These are phyloP conservation scores for Mamestra configurata DNA, from an alignment of 1,140 invertebrate genomes.

Conservation along the genomic window DNA sequence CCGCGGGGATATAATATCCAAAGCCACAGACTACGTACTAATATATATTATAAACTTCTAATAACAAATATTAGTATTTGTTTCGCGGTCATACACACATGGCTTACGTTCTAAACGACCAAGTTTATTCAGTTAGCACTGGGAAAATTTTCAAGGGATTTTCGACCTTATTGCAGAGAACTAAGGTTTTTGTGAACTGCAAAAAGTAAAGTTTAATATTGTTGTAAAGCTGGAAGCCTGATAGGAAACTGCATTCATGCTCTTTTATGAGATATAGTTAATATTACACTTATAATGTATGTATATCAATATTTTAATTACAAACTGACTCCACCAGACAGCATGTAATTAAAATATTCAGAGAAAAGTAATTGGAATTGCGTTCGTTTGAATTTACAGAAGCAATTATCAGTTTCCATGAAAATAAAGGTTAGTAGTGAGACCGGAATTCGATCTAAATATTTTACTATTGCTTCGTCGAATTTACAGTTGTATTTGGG, in stretches of 20 bases:
- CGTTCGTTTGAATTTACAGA: not conserved
- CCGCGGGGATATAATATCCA: too few relatives aligned
- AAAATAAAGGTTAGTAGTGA: not conserved
- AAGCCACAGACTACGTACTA: slow-evolving; percentile 6
- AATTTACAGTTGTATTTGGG: too few relatives aligned
- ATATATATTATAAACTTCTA: slow-evolving; percentile 27
- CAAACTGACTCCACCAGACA: not conserved
- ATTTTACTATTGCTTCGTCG: not conserved
- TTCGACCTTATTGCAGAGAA: not conserved
- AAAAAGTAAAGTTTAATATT: slow-evolving; percentile 26
- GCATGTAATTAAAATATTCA: not conserved
- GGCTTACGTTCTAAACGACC: slow-evolving; percentile 7
- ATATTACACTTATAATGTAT: not conserved
- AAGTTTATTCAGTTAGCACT: not conserved
- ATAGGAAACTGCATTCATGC: slow-evolving; percentile 25
- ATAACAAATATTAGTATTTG: slow-evolving; percentile 33
- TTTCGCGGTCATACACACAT: slow-evolving; percentile 31
- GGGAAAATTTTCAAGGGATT: not conserved
- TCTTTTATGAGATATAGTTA: not conserved
- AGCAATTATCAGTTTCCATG: not conserved
- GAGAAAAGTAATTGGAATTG: not conserved
- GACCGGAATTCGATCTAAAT: not conserved
- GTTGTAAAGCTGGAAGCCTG: not conserved
- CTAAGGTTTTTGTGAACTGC: not conserved
- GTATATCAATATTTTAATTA: too few relatives aligned